Percentiles rank a stretch among this genome's conserved stretches.
Evolutionary conservation across 2,888 invertebrate genomes (phyloP).

Genomic region (Hartigia nigra): DNA sequence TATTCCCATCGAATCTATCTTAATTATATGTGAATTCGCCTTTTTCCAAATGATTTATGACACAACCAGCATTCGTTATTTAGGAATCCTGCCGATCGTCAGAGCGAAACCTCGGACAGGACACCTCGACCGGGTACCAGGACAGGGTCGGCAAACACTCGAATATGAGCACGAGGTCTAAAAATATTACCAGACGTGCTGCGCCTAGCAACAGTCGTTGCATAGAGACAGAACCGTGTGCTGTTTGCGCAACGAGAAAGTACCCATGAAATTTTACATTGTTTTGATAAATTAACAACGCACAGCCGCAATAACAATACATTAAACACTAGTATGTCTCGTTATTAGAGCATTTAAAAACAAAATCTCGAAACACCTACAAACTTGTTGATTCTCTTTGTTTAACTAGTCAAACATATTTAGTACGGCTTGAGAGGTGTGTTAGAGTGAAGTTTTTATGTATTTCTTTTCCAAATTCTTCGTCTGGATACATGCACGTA

Average conservation of each 20-base stretch:
- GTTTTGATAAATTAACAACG: background rate
- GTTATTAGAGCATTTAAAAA: background rate
- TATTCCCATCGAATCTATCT: background rate
- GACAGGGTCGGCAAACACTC: background rate
- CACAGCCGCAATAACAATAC: background rate
- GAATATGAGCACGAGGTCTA: constrained; percentile 53
- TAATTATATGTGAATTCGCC: background rate
- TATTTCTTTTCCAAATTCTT: background rate
- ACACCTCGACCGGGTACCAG: background rate
- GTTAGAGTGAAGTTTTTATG: background rate
- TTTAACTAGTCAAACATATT: background rate
- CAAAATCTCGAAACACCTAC: background rate
- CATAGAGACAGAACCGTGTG: constrained; percentile 53
- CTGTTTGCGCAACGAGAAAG: constrained; percentile 49
- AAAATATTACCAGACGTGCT: constrained; percentile 53
- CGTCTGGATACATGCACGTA: background rate
- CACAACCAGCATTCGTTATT: background rate
- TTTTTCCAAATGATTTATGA: constrained; percentile 5
- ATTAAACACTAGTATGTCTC: background rate
- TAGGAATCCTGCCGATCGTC: constrained; percentile 1
- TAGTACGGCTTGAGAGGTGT: background rate
- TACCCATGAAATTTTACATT: constrained; percentile 8
- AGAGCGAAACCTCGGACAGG: background rate
- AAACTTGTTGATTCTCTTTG: background rate
- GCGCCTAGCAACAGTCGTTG: constrained; percentile 60